phyloP scores from a whole-genome alignment of 2,888 invertebrate species.

The Kuschelorhynchus macadamiae region DNA sequence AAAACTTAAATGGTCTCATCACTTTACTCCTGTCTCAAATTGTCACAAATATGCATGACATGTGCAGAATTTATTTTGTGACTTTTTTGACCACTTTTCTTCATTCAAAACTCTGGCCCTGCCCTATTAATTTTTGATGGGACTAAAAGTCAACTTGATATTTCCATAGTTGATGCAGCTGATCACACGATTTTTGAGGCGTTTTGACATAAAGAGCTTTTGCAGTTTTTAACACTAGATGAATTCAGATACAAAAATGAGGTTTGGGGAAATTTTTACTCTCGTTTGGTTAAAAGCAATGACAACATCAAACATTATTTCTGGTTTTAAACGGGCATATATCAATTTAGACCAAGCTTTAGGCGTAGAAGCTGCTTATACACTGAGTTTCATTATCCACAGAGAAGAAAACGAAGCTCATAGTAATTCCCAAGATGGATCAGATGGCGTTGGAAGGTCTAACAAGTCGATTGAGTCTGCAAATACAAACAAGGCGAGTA shows the following conservation, averaged over 20 bases:
- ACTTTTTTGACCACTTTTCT: slow-evolving; percentile 21
- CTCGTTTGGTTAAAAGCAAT: slow-evolving; percentile 33
- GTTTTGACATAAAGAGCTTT: slow-evolving; percentile 33
- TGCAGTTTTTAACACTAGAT: slow-evolving; percentile 26
- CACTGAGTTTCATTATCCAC: slow-evolving; percentile 21
- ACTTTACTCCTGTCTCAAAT: slow-evolving; percentile 54
- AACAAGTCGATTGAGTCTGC: too few relatives aligned
- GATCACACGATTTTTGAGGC: slow-evolving; percentile 56
- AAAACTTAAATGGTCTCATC: slow-evolving; percentile 53
- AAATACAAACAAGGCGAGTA: slow-evolving; percentile 23
- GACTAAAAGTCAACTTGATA: slow-evolving; percentile 58
- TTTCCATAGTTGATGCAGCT: slow-evolving; percentile 54
- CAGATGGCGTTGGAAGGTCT: slow-evolving; percentile 28
- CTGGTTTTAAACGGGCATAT: slow-evolving; percentile 28
- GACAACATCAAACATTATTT: slow-evolving; percentile 36
- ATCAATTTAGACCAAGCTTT: slow-evolving; percentile 18
- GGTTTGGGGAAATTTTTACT: slow-evolving; percentile 30
- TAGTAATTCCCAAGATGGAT: slow-evolving; percentile 24
- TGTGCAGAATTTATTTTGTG: slow-evolving; percentile 49
- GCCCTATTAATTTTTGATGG: slow-evolving; percentile 55
- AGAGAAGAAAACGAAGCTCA: slow-evolving; percentile 22
- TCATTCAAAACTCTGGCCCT: slow-evolving; percentile 23
- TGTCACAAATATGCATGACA: slow-evolving; percentile 60
- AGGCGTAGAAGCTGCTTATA: slow-evolving; percentile 18
- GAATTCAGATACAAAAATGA: slow-evolving; percentile 27